Conservation (phyloP, 2,888 invertebrate species). For the Harmothoe impar region DNA sequence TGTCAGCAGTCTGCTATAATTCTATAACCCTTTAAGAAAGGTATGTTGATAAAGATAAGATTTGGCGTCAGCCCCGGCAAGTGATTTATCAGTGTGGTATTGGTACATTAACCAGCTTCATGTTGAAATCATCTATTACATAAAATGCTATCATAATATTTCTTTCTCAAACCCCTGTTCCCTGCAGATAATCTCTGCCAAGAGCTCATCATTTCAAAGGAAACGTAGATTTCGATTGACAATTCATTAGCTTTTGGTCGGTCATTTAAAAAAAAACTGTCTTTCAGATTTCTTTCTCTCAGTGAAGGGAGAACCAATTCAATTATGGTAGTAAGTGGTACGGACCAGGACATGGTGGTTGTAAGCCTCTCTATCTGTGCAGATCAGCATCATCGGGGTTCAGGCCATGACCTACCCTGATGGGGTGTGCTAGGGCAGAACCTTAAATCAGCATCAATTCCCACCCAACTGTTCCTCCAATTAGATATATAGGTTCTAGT, state of each 20-base stretch:
- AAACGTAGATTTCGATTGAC: too few relatives aligned
- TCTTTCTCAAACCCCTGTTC: too few relatives aligned
- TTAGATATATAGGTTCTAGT: background rate
- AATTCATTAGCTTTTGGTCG: background rate
- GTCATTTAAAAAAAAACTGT: background rate
- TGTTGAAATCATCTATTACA: too few relatives aligned
- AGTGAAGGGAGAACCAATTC: background rate
- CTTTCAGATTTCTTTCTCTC: background rate
- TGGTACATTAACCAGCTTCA: too few relatives aligned
- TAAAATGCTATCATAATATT: too few relatives aligned
- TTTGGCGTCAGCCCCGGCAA: too few relatives aligned
- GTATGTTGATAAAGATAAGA: too few relatives aligned
- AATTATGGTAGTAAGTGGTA: background rate
- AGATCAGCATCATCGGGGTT: background rate
- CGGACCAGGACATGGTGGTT: background rate
- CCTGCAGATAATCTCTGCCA: too few relatives aligned
- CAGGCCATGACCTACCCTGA: background rate
- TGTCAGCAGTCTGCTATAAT: background rate
- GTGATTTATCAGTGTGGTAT: too few relatives aligned
- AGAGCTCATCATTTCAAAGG: too few relatives aligned
- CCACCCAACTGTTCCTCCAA: background rate
- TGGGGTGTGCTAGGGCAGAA: background rate
- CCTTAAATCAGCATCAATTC: slow-evolving; percentile 10
- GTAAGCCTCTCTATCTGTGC: background rate
- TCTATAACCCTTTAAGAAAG: too few relatives aligned